Base-by-base conservation (phyloP, 2,888 invertebrate genomes). In the Sinelater perroti region DNA sequence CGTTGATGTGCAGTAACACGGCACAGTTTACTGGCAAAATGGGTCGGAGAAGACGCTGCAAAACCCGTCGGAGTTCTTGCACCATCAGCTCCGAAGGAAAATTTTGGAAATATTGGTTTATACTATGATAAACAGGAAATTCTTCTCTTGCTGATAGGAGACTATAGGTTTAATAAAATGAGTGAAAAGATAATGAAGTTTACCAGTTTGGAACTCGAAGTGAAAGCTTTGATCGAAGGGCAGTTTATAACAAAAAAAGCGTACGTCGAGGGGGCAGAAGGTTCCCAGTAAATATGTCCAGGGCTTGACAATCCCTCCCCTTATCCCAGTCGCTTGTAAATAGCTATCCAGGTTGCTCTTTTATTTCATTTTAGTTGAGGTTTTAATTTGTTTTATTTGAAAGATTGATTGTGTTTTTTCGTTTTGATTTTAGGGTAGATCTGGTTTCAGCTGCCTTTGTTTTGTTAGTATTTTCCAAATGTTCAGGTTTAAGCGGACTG, bases 1-100 rank as follows among this genome's bases (percentile, higher is more conserved):
- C 94, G 0, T 80, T 92, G 17, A 91, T 98, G 88, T 98, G 97
- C 75, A 97, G 92, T 97, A 98, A 91, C 98, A 98, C 77, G 97
- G 97, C 0, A 95, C 96, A 33, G 91, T 98, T 0, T 98, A 93
- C 81, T 98, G 98, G 98, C 87, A 88, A 38, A 87, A 83, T 60
- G 91, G 91, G 8, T 87, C 92, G 0, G 83, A 86, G 50, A 69
- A 82, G 8, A 82, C 82, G 0, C 79, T 98, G 11, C 74, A 79
- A 49, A 83, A 79, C 36, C 81, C 92, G 0, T 85, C 86, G 5
- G 87, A 88, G 70, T 91, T 92, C 76, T 78, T 97, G 5, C 91
- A 93, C 79, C 86, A 90, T 14, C 95, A 97, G 79, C 79, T 97
- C 93, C 94, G 0, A 82, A 93, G 56, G 97, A 97, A 13, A 98